Evolutionary conservation across 2,113 vertebrate genomes (phyloP).

Genomic region (Solea senegalensis): DNA sequence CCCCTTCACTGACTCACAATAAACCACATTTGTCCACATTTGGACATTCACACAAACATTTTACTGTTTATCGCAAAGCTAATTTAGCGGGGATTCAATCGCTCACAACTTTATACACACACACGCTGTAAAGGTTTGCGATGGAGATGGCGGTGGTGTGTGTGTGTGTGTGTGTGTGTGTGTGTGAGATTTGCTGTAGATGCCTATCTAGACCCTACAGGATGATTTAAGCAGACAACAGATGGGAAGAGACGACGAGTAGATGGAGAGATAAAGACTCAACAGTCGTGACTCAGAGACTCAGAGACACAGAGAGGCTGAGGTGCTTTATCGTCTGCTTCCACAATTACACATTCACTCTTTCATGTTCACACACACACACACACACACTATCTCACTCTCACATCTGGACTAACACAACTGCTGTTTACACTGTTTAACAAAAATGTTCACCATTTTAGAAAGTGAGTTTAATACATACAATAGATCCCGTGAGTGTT

Average conservation of each 20-base stretch:
- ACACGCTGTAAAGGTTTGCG: conserved; percentile 8
- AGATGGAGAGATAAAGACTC: conserved; percentile 9
- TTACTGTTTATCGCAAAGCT: conserved; percentile 1
- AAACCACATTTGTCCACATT: background rate
- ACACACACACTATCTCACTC: too few relatives aligned
- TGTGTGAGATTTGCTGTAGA: conserved; percentile 47
- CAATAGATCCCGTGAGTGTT: too few relatives aligned
- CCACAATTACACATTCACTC: too few relatives aligned
- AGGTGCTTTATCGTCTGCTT: too few relatives aligned
- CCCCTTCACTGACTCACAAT: conserved; percentile 41
- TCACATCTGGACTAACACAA: too few relatives aligned
- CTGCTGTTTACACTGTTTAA: too few relatives aligned
- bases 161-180: conserved; percentile 19
- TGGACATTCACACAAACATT: conserved; percentile 32
- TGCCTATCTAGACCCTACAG: conserved; percentile 70
- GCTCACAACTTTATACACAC: conserved; percentile 43
- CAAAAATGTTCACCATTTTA: too few relatives aligned
- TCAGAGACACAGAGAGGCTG: too few relatives aligned
- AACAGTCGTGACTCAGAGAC: too few relatives aligned
- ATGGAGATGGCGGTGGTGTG: background rate
- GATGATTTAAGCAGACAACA: conserved; percentile 52
- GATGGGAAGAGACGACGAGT: conserved; percentile 21
- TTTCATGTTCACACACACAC: too few relatives aligned
- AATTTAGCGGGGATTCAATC: conserved; percentile 51
- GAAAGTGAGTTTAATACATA: too few relatives aligned